Evolutionary conservation across 2,888 invertebrate species (phyloP).

Genomic region (Cenopis cana): DNA sequence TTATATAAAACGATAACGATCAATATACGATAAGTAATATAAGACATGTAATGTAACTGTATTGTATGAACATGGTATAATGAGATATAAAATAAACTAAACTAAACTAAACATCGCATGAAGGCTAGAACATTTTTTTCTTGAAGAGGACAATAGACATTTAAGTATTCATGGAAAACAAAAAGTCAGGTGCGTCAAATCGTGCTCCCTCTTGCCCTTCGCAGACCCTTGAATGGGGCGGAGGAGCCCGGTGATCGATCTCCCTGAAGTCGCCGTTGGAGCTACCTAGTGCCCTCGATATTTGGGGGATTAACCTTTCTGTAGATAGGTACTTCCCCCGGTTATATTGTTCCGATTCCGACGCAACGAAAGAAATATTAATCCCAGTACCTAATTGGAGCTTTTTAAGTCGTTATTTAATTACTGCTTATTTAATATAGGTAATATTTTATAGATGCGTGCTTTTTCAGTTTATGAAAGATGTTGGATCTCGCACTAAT

Average conservation of each 20-base stretch:
- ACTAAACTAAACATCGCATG: not conserved
- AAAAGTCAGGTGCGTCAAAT: conserved; percentile 39
- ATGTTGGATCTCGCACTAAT: too few relatives aligned
- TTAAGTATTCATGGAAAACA: conserved; percentile 35
- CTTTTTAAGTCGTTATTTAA: conserved; percentile 12
- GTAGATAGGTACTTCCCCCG: conserved; percentile 38
- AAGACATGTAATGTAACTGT: too few relatives aligned
- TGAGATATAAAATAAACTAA: too few relatives aligned
- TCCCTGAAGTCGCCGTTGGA: conserved; percentile 42
- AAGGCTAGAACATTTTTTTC: not conserved
- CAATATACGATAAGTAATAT: too few relatives aligned
- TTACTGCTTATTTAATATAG: not conserved
- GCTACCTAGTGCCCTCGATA: conserved; percentile 46
- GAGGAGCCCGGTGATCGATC: conserved; percentile 47
- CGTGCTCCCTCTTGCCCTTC: conserved; percentile 42
- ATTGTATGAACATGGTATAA: too few relatives aligned
- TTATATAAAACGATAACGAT: too few relatives aligned
- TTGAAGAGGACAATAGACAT: conserved; percentile 13
- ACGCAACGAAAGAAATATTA: conserved; percentile 27
- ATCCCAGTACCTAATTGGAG: conserved; percentile 2
- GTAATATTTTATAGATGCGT: not conserved
- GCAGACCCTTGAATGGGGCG: conserved; percentile 37
- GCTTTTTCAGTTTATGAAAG: not conserved
- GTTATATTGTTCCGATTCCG: conserved; percentile 39
- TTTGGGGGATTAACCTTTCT: conserved; percentile 44